These are phyloP conservation scores for Cervus canadensis DNA, from an alignment of 2,113 vertebrate species.

Conservation along the genomic window DNA sequence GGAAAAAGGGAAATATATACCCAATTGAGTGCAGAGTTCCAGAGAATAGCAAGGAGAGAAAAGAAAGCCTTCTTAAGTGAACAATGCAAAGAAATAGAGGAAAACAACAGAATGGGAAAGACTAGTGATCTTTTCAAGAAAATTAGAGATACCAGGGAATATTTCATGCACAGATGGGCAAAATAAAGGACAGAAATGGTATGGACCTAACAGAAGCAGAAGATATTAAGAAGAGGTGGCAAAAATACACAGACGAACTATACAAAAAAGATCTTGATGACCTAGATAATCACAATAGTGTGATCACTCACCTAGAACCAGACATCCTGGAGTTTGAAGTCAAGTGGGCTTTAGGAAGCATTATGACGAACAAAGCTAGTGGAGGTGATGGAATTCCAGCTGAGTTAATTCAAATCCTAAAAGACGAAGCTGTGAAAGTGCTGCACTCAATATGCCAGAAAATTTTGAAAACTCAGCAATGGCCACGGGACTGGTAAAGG, in stretches of 20 bases:
- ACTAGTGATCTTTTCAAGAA: not conserved
- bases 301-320: not conserved
- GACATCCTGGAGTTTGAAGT: not conserved
- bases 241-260: not conserved
- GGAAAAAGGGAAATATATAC: not conserved
- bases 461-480: not conserved
- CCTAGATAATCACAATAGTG: not conserved
- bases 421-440: not conserved
- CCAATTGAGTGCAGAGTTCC: not conserved
- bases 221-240: not conserved
- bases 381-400: not conserved
- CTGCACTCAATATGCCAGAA: not conserved
- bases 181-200: not conserved
- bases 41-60: not conserved
- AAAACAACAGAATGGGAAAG: not conserved
- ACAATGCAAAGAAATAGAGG: not conserved
- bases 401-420: not conserved
- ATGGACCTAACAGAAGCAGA: not conserved
- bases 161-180: not conserved
- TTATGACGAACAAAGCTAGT: rapidly evolving
- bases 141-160: not conserved
- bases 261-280: not conserved
- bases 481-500: not conserved
- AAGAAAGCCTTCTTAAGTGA: not conserved
- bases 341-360: not conserved